phyloP scores from a whole-genome alignment of 2,888 invertebrate species.

The Alsophila aescularia region DNA sequence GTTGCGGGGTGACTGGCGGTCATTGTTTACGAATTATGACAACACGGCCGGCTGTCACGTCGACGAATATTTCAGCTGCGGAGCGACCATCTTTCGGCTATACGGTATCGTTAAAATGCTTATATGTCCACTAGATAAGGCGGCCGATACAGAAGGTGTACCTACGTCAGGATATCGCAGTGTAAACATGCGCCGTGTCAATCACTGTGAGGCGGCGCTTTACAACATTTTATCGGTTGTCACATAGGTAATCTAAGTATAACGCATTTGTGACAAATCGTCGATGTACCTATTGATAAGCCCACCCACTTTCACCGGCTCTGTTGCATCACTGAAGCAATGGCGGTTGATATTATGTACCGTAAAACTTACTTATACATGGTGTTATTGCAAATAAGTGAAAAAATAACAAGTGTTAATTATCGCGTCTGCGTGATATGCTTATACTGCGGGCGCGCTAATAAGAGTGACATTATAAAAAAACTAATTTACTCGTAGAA shows the following conservation, averaged over 20 bases:
- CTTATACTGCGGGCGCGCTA: conserved; percentile 26
- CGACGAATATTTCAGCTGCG: conserved; percentile 39
- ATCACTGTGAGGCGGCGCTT: conserved; percentile 80
- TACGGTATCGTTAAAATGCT: conserved; percentile 59
- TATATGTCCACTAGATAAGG: conserved; percentile 71
- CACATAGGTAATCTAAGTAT: conserved; percentile 79
- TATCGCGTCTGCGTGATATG: conserved; percentile 39
- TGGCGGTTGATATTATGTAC: conserved; percentile 61
- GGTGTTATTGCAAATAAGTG: conserved; percentile 55
- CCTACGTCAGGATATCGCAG: conserved; percentile 69
- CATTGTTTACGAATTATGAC: conserved; percentile 69
- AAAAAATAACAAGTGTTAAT: conserved; percentile 51
- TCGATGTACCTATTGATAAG: conserved; percentile 78
- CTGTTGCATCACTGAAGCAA: conserved; percentile 68
- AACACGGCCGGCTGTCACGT: conserved; percentile 40
- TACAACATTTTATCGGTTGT: conserved; percentile 81
- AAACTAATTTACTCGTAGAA: conserved; percentile 37
- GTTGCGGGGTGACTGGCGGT: conserved; percentile 60
- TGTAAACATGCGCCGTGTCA: conserved; percentile 78
- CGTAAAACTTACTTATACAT: conserved; percentile 41
- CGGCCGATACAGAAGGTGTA: conserved; percentile 69
- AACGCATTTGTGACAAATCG: conserved; percentile 83
- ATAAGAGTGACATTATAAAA: conserved; percentile 36
- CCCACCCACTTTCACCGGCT: conserved; percentile 74
- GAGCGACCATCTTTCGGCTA: conserved; percentile 52